Evolutionary conservation across 2,113 vertebrate species (phyloP), one percentile per base, ranked within the genome.

Genomic region (Girardinichthys multiradiatus): DNA sequence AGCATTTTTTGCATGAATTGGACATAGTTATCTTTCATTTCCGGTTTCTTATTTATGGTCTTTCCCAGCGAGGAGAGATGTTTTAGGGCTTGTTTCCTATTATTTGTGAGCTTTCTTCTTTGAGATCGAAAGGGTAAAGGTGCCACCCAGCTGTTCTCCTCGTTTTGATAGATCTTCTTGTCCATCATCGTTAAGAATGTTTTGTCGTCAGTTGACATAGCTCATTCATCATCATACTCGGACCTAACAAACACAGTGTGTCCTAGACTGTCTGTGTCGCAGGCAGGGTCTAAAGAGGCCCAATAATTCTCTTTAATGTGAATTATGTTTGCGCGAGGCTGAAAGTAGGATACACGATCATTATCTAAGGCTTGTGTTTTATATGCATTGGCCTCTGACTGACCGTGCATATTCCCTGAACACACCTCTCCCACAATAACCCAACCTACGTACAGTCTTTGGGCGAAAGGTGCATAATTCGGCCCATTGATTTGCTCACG

Each of bases 401-500:
- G n/a, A n/a, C n/a, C n/a, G 8, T 71, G 68, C 0, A 4, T 17
- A 2, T 8, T 48, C 0, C 39, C 72, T 1, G 70, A 11, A 31
- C 69, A 78, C 10, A 39, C 29, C 0, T 69, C 74, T 60, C 75
- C 33, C 12, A 62, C 21, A 62, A 35, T 62, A 31, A 62, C 62
- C 45, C 57, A 60, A 19, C 57, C 57, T 21, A 70, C 5, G 9
- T 70, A 54, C 12, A 70, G 33, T 17, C 57, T 27, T 60, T 70
- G 57, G 8, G 68, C 33, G 6, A 59, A 70, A 42, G 68, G 68
- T 27, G 67, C 19, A 27, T 69, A 28, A 30, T 62, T 58, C 1
- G 65, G 26, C 11, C 74, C 67, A 3, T 70, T 70, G 0, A 69
- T 64, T 30, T 64, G 60, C 31, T 77, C 58, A n/a, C 58, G n/a